Evolutionary conservation across 2,113 vertebrate genomes (phyloP).

Genomic region (Madoqua kirkii): DNA sequence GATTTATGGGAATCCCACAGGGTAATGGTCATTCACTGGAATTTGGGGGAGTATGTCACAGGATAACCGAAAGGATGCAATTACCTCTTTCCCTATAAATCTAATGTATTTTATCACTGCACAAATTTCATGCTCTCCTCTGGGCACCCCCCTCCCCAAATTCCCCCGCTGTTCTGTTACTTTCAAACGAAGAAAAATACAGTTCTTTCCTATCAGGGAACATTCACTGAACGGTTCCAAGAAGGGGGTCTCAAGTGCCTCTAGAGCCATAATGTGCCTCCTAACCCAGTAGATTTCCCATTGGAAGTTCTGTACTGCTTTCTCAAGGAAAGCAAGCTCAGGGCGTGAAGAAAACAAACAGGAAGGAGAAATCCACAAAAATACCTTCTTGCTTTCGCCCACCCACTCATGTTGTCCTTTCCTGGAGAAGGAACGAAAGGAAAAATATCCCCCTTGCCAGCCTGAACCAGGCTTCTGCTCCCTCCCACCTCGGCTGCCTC

Average conservation of each 20-base stretch:
- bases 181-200: background rate
- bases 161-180: background rate
- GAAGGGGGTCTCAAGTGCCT: background rate
- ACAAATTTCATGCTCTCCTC: background rate
- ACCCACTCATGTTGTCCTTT: slow-evolving; percentile 67
- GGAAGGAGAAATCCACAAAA: slow-evolving; percentile 64
- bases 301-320: background rate
- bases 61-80: background rate
- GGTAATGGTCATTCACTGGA: slow-evolving; percentile 30
- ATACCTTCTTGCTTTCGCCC: slow-evolving; percentile 54
- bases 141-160: background rate
- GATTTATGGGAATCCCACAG: slow-evolving; percentile 34
- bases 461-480: slow-evolving; percentile 46
- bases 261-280: background rate
- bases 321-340: background rate
- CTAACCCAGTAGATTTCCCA: background rate
- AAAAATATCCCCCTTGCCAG: slow-evolving; percentile 64
- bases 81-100: slow-evolving; percentile 17
- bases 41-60: slow-evolving; percentile 15
- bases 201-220: background rate
- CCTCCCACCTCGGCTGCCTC: slow-evolving; percentile 78
- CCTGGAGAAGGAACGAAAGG: slow-evolving; percentile 54
- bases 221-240: background rate
- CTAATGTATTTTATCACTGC: background rate
- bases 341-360: slow-evolving; percentile 63